Percentiles rank a stretch among this genome's conserved stretches.
phyloP scores from a whole-genome alignment of 2,797 vertebrate genomes.

The Leuciscus waleckii region DNA sequence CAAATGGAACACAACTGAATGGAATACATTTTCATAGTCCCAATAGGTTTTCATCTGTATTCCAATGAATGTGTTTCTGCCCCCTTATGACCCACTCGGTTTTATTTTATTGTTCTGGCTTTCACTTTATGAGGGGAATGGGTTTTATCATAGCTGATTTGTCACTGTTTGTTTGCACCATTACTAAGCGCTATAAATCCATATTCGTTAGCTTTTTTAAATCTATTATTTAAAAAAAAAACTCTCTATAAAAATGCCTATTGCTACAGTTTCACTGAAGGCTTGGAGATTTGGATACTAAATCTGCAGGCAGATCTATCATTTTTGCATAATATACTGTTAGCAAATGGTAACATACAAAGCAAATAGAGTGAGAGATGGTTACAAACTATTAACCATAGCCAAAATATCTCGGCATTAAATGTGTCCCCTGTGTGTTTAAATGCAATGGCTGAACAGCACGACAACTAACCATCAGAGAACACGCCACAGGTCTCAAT shows the following conservation, averaged over 20 bases:
- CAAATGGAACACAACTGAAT: constrained; percentile 46
- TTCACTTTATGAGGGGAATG: constrained; percentile 19
- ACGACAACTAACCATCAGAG: constrained; percentile 61
- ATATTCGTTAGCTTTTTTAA: neutral
- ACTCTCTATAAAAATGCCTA: neutral
- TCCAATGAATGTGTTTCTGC: constrained; percentile 1
- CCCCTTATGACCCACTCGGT: neutral
- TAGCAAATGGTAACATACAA: constrained; percentile 15
- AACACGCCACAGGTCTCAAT: constrained; percentile 66
- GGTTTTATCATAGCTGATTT: constrained; percentile 25
- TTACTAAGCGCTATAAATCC: constrained; percentile 25
- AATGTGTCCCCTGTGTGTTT: constrained; percentile 79
- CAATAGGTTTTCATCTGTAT: constrained; percentile 25
- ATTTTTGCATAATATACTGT: constrained; percentile 23
- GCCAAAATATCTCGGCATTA: constrained; percentile 51
- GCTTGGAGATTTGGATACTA: neutral
- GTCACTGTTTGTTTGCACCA: neutral
- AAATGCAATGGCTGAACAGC: constrained; percentile 71
- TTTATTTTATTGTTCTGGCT: constrained; percentile 22
- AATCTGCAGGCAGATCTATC: constrained; percentile 48
- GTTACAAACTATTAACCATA: neutral
- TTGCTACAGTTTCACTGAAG: neutral
- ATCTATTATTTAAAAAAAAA: neutral
- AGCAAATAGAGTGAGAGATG: constrained; percentile 34
- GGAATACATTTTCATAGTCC: constrained; percentile 52